Percentiles rank a stretch among this genome's conserved stretches.
These are phyloP conservation scores for Calephelis nemesis DNA, from an alignment of 1,140 invertebrate genomes.

Conservation along the genomic window DNA sequence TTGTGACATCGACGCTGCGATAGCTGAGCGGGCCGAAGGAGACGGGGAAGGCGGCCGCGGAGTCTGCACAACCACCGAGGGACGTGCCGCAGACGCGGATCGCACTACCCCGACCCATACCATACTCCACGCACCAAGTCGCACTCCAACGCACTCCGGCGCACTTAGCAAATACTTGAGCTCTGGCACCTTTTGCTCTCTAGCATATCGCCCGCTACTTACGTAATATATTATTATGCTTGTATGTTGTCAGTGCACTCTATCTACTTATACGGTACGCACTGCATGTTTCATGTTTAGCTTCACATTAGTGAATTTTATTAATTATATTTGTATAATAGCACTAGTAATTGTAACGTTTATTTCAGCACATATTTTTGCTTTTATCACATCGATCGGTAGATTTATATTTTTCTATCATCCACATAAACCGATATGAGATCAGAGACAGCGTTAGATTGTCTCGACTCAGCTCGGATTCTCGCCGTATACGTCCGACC, in stretches of 20 bases:
- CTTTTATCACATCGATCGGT: constrained; percentile 40
- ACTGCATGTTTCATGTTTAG: constrained; percentile 5
- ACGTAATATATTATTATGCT: constrained; percentile 17
- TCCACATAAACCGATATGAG: constrained; percentile 52
- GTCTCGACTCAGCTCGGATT: constrained; percentile 71
- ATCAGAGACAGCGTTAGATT: constrained; percentile 39
- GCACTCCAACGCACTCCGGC: constrained; percentile 21
- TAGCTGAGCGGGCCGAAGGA: constrained; percentile 80
- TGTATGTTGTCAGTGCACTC: constrained; percentile 14
- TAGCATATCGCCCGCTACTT: constrained; percentile 23
- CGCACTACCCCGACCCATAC: constrained; percentile 52
- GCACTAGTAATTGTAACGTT: constrained; percentile 24
- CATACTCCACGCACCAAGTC: constrained; percentile 35
- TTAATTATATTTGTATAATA: background rate
- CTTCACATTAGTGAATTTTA: background rate
- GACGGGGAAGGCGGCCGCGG: constrained; percentile 71
- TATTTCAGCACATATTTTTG: constrained; percentile 25
- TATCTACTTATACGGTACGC: constrained; percentile 10
- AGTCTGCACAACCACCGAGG: constrained; percentile 79
- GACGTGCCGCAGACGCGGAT: constrained; percentile 67
- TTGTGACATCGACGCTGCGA: constrained; percentile 80
- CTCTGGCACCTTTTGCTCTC: constrained; percentile 15
- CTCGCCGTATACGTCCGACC: constrained; percentile 69
- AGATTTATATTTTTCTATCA: constrained; percentile 74
- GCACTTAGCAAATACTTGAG: constrained; percentile 4